phyloP scores from a whole-genome alignment of 2,797 vertebrate species.

The Rhadinocentrus ornatus region DNA sequence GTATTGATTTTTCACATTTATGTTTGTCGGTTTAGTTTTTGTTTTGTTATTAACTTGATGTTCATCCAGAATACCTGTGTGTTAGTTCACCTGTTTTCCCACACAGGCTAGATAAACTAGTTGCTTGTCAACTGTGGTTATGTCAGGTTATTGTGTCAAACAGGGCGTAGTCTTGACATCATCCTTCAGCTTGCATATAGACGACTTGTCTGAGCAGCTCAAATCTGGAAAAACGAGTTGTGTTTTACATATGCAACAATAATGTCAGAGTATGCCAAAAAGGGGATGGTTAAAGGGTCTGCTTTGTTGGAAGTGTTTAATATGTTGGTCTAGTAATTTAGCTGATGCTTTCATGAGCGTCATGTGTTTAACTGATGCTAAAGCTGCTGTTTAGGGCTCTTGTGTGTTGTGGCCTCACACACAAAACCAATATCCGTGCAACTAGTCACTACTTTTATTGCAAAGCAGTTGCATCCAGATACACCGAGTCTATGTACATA shows the following conservation, averaged over 20 bases:
- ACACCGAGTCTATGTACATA: too few relatives aligned
- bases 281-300: not conserved
- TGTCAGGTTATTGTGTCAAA: slow-evolving; percentile 2
- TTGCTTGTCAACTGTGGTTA: not conserved
- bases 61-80: not conserved
- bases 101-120: not conserved
- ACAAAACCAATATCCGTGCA: not conserved
- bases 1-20: not conserved
- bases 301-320: not conserved
- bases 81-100: not conserved
- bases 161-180: slow-evolving; percentile 18
- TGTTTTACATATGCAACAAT: slow-evolving; percentile 13
- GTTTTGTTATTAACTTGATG: not conserved
- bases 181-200: slow-evolving; percentile 15
- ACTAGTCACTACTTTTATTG: too few relatives aligned
- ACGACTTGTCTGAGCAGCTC: slow-evolving; percentile 46
- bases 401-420: not conserved
- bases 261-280: not conserved
- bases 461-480: too few relatives aligned
- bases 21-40: too few relatives aligned
- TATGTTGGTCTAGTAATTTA: not conserved
- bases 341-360: not conserved
- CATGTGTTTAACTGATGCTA: not conserved
- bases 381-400: slow-evolving; percentile 2
- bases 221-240: slow-evolving; percentile 40